These are phyloP conservation scores for Morpho deidamia DNA, from an alignment of 2,888 invertebrate species.

Conservation along the genomic window DNA sequence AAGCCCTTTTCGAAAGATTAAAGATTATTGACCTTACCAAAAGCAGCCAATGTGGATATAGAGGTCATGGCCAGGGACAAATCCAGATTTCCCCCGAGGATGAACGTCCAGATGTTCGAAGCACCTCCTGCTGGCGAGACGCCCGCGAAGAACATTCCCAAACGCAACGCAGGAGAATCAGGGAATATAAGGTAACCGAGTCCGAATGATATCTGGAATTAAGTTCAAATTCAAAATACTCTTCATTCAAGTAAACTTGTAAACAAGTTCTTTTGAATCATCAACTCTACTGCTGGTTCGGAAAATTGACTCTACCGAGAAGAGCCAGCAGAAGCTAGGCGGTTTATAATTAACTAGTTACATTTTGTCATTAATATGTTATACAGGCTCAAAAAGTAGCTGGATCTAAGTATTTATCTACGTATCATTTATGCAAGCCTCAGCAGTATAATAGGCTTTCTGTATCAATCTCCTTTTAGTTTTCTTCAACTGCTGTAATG, in stretches of 20 bases:
- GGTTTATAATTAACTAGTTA: too few relatives aligned
- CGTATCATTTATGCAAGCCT: too few relatives aligned
- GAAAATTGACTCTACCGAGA: too few relatives aligned
- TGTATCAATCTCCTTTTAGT: too few relatives aligned
- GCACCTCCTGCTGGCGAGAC: slow-evolving; percentile 96
- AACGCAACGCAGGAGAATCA: slow-evolving; percentile 76
- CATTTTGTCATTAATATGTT: too few relatives aligned
- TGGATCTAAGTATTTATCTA: too few relatives aligned
- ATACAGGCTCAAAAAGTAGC: too few relatives aligned
- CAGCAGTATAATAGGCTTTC: too few relatives aligned
- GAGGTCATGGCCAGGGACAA: slow-evolving; percentile 97
- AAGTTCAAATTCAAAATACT: too few relatives aligned
- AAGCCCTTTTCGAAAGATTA: too few relatives aligned
- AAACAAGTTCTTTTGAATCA: neutral
- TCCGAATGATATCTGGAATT: slow-evolving; percentile 82
- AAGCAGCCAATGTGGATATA: slow-evolving; percentile 90
- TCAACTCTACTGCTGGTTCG: neutral
- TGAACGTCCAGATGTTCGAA: slow-evolving; percentile 96
- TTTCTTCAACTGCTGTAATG: too few relatives aligned
- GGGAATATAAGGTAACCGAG: slow-evolving; percentile 86
- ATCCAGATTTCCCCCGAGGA: slow-evolving; percentile 94
- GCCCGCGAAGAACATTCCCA: slow-evolving; percentile 94
- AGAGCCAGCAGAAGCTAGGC: too few relatives aligned
- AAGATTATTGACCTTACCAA: slow-evolving; percentile 74
- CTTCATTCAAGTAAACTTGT: neutral